Evolutionary conservation across 1,140 invertebrate genomes (phyloP).

Genomic region (Ylistrum balloti): DNA sequence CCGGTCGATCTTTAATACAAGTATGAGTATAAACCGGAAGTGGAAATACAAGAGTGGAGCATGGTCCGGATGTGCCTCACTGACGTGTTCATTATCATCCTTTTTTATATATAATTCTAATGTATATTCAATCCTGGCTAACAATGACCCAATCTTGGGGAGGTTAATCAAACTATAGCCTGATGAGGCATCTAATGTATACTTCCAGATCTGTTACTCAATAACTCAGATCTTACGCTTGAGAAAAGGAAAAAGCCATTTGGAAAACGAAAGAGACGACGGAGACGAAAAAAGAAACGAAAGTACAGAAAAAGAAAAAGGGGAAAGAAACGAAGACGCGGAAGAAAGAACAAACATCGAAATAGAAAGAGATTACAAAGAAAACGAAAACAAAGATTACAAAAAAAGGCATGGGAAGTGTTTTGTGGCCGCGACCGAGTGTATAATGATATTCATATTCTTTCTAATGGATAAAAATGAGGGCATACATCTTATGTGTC

Average conservation of each 20-base stretch:
- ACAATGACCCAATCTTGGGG: slow-evolving; percentile 7
- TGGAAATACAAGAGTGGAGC: background rate
- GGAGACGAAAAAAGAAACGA: slow-evolving; percentile 52
- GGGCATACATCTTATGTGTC: background rate
- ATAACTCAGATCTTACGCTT: slow-evolving; percentile 58
- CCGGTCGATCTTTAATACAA: background rate
- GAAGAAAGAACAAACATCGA: slow-evolving; percentile 55
- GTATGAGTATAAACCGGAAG: slow-evolving; percentile 2
- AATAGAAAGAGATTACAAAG: slow-evolving; percentile 53
- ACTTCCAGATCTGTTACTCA: slow-evolving; percentile 62
- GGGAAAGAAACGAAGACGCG: slow-evolving; percentile 50
- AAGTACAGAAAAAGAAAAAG: slow-evolving; percentile 53
- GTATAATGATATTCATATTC: slow-evolving; percentile 56
- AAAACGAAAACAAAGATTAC: slow-evolving; percentile 51
- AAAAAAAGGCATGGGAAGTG: slow-evolving; percentile 55
- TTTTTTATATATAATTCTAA: background rate
- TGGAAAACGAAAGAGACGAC: slow-evolving; percentile 53
- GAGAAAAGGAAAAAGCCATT: slow-evolving; percentile 53
- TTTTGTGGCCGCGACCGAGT: slow-evolving; percentile 57
- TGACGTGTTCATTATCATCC: too few species aligned
- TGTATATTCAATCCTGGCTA: background rate
- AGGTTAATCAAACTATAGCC: slow-evolving; percentile 28
- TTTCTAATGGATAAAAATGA: slow-evolving; percentile 24
- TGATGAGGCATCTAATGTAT: slow-evolving; percentile 45
- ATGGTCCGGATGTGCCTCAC: background rate